Evolutionary conservation across 2,888 invertebrate species (phyloP).

Genomic region (Deroplatys truncata): DNA sequence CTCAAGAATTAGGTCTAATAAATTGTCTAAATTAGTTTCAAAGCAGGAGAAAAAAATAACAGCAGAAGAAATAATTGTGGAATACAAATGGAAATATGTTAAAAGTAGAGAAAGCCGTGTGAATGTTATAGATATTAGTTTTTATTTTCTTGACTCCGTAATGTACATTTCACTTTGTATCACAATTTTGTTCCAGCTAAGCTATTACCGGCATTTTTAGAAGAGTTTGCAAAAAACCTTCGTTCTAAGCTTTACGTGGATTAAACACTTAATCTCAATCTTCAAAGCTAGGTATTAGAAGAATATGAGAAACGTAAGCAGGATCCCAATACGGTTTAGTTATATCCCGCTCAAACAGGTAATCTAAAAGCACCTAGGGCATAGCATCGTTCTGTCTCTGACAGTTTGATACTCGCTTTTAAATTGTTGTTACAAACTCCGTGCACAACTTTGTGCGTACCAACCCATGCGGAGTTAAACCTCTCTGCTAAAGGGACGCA

Average conservation of each 20-base stretch:
- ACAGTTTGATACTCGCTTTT: constrained; percentile 4
- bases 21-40: too few species aligned
- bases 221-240: too few species aligned
- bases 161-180: too few species aligned
- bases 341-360: neutral
- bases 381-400: neutral
- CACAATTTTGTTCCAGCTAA: too few species aligned
- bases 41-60: too few species aligned
- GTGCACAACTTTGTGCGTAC: neutral
- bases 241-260: neutral
- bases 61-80: too few species aligned
- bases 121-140: too few species aligned
- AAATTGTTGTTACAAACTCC: constrained; percentile 12
- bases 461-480: neutral
- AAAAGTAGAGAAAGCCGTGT: too few species aligned
- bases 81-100: too few species aligned
- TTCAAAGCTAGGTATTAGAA: neutral
- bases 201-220: too few species aligned
- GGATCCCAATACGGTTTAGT: neutral
- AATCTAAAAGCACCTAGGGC: constrained; percentile 4
- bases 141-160: too few species aligned
- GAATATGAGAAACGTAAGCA: neutral
- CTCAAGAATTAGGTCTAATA: too few species aligned
- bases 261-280: neutral
- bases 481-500: neutral